phyloP scores from a whole-genome alignment of 2,113 vertebrate genomes.

The Corythornis cristatus region DNA sequence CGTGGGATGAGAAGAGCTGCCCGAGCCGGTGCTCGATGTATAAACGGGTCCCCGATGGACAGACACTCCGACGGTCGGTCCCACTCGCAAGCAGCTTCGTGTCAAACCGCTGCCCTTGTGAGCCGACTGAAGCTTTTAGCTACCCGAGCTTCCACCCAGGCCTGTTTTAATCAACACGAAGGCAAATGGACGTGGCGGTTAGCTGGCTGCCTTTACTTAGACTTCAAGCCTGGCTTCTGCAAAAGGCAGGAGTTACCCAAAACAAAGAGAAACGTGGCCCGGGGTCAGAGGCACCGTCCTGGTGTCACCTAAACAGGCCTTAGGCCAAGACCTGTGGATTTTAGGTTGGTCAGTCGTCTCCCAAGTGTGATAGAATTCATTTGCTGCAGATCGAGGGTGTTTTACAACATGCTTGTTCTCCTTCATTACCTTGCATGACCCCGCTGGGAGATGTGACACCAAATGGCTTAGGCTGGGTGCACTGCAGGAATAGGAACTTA shows the following conservation, averaged over 20 bases:
- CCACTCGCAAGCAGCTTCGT: rapidly evolving
- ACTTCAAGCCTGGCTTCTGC: rapidly evolving
- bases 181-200: rapidly evolving
- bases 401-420: rapidly evolving
- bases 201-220: rapidly evolving
- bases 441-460: background rate
- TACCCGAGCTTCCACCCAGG: rapidly evolving
- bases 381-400: background rate
- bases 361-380: rapidly evolving
- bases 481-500: background rate
- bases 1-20: background rate
- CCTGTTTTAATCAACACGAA: rapidly evolving
- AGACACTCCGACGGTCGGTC: rapidly evolving
- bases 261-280: rapidly evolving
- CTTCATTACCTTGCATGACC: rapidly evolving
- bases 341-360: rapidly evolving
- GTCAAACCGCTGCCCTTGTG: rapidly evolving
- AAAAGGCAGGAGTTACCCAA: rapidly evolving
- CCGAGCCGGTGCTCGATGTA: rapidly evolving
- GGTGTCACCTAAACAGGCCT: no score
- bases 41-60: rapidly evolving
- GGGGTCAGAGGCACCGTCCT: rapidly evolving
- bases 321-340: rapidly evolving
- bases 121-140: rapidly evolving
- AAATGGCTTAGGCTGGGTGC: background rate